Percentiles rank a stretch among this genome's conserved stretches.
Conservation (phyloP, 1,140 invertebrate species). For the Brachionus manjavacas region DNA sequence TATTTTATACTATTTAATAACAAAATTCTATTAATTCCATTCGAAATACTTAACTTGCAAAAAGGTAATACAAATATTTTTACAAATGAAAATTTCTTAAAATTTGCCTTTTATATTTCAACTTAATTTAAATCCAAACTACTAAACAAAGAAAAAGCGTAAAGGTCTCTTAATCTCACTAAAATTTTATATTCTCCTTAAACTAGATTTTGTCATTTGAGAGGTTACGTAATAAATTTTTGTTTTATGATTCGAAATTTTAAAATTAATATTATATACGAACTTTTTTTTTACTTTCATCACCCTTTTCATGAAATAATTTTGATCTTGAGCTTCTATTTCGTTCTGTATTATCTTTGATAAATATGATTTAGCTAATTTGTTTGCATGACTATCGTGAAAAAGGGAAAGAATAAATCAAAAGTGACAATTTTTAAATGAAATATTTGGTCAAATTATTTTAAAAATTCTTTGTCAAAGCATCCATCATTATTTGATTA, state of each 20-base stretch:
- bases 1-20: neutral
- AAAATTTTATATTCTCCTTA: neutral
- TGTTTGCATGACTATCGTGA: neutral
- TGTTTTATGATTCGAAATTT: slow-evolving; percentile 21
- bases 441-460: no score
- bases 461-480: no score
- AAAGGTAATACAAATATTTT: slow-evolving; percentile 26
- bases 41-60: slow-evolving; percentile 12
- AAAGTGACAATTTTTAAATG: no score
- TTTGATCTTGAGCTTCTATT: neutral
- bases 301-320: neutral
- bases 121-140: neutral
- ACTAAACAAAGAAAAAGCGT: neutral
- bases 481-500: no score
- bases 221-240: neutral
- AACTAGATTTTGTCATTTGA: slow-evolving; percentile 9
- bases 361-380: neutral
- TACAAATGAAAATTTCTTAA: neutral
- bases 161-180: slow-evolving; percentile 29
- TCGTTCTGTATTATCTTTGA: neutral
- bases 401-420: no score
- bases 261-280: neutral
- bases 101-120: slow-evolving; percentile 6
- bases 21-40: slow-evolving; percentile 13
- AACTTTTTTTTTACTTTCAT: slow-evolving; percentile 1